Evolutionary conservation across 1,140 invertebrate species (phyloP).

Genomic region (Drosophila pseudoobscura): DNA sequence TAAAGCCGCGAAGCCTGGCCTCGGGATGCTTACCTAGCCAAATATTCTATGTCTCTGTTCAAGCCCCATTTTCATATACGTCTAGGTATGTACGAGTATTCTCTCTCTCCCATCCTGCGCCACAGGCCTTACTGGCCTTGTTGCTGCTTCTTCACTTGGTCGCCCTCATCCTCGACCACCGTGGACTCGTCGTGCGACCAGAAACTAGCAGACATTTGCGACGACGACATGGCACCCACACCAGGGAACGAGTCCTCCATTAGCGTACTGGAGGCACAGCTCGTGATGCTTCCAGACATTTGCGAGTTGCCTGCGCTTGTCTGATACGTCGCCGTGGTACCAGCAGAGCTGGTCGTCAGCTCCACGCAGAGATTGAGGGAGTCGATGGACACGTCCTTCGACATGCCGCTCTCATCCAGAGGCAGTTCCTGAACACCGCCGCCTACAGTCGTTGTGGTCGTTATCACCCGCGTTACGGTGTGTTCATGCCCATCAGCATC

Average conservation of each 20-base stretch:
- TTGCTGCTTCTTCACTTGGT: conserved; percentile 40
- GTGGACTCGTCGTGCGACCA: conserved; percentile 74
- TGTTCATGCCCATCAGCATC: conserved; percentile 84
- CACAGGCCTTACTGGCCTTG: conserved; percentile 40
- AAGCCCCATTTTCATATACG: conserved; percentile 55
- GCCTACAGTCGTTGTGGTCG: conserved; percentile 83
- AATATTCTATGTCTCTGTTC: conserved; percentile 66
- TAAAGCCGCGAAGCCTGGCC: conserved; percentile 60
- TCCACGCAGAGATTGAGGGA: conserved; percentile 75
- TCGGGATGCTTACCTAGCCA: conserved; percentile 75
- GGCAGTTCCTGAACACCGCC: conserved; percentile 53
- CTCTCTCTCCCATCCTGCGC: conserved; percentile 33
- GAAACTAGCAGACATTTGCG: conserved; percentile 76
- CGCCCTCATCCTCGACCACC: conserved; percentile 69
- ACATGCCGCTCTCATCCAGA: conserved; percentile 57
- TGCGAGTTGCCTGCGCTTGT: conserved; percentile 90
- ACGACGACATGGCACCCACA: conserved; percentile 70
- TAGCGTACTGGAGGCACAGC: conserved; percentile 83
- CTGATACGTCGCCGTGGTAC: conserved; percentile 92
- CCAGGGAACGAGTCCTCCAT: conserved; percentile 81
- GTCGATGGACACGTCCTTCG: conserved; percentile 78
- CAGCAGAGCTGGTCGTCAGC: conserved; percentile 88
- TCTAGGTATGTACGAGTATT: conserved; percentile 32
- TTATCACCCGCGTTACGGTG: conserved; percentile 84
- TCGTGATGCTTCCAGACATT: conserved; percentile 92